Conservation (phyloP, 2,888 invertebrate species). For the Apamea crenata region DNA sequence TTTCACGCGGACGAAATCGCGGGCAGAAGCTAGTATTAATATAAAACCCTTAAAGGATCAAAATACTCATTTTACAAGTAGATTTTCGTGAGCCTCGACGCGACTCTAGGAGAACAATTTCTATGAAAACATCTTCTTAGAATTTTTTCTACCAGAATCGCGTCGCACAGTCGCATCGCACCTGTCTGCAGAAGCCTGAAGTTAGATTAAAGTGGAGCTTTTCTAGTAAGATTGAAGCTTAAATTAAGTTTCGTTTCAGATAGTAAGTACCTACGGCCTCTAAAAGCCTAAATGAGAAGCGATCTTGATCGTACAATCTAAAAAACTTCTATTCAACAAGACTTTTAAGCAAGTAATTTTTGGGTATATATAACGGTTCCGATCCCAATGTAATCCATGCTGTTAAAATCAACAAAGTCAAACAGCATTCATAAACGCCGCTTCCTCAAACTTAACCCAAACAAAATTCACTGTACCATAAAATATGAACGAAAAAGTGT, state of each 20-base stretch:
- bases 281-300: too few species aligned
- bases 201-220: neutral
- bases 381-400: neutral
- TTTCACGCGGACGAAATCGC: too few species aligned
- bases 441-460: slow-evolving; percentile 67
- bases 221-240: neutral
- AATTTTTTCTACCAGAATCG: too few species aligned
- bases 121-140: too few species aligned
- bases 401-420: neutral
- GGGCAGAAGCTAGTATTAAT: too few species aligned
- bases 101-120: too few species aligned
- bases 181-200: neutral
- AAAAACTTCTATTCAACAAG: neutral
- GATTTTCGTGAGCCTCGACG: too few species aligned
- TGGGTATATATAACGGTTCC: neutral
- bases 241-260: neutral
- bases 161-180: too few species aligned
- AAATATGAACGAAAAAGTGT: slow-evolving; percentile 86
- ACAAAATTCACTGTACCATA: slow-evolving; percentile 80
- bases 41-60: too few species aligned
- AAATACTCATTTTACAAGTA: too few species aligned
- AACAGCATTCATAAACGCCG: slow-evolving; percentile 41
- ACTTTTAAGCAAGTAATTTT: neutral
- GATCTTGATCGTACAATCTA: neutral
- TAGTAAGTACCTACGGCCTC: neutral